Evolutionary conservation across 2,113 vertebrate genomes (phyloP), one percentile per base, ranked within the genome.

Genomic region (Oceanodroma tethys): DNA sequence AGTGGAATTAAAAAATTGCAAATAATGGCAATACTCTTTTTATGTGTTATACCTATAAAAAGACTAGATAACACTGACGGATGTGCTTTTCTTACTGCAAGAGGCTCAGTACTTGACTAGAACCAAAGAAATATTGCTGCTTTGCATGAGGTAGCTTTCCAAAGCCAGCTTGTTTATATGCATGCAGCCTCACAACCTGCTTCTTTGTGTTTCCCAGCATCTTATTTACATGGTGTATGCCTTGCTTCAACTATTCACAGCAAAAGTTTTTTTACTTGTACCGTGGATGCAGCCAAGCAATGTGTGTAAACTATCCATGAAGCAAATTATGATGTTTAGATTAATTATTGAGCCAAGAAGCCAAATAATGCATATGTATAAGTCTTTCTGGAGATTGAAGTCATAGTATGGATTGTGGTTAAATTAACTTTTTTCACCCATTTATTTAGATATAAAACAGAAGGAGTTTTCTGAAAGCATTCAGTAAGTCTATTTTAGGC

Each of bases 371-470:
- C 5, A 7, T 34, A 58, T 4, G 4, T 22, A 42, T 66, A 71
- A 47, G 27, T 87, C 32, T 67, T 82, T 92, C 23, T 1, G 7
- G 60, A 82, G 19, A 16, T 13, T 23, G 15, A 79, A 82, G 25
- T 50, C 2, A 79, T 21, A 16, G 5, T 53, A 43, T 12, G 4
- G 13, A 21, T 45, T 79, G 17, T 63, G 8, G 34, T 48, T 90
- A 78, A 78, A 58, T 79, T 58, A 70, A 4, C 2, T 26, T 70
- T 88, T 97, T 88, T 90, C 17, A 93, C 53, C 34, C 65, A 93
- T 96, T 95, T 92, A 67, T 95, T 96, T 87, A 79, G 60, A 91
- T 93, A 76, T 68, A 94, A 86, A 96, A 59, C 72, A 90, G 80
- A 95, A 97, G 30, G 7, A 32, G 7, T 59, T 95, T 90, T 59